These are phyloP conservation scores for Rotaria magnacalcarata DNA, from an alignment of 2,888 invertebrate genomes.

Conservation along the genomic window DNA sequence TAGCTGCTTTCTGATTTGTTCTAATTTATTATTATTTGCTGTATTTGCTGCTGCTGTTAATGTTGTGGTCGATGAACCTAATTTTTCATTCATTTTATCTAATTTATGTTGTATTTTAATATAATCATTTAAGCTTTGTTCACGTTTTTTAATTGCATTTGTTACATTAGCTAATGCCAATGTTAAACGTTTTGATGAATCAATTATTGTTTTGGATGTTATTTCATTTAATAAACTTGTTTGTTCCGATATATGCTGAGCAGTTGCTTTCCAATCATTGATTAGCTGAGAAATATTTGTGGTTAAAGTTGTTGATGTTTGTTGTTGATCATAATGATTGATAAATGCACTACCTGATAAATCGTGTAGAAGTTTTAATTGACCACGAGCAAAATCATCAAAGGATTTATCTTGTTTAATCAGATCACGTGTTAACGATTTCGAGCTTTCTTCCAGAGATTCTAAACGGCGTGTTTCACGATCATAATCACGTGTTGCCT, in stretches of 20 bases:
- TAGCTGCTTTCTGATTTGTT: conserved; percentile 13
- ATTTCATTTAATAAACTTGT: conserved; percentile 28
- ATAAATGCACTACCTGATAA: conserved; percentile 23
- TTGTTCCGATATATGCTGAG: conserved; percentile 15
- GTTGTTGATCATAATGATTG: conserved; percentile 28
- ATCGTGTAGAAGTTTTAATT: conserved; percentile 16
- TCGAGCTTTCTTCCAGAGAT: conserved; percentile 4
- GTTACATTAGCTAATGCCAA: conserved; percentile 17
- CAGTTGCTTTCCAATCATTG: not conserved
- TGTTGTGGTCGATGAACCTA: not conserved
- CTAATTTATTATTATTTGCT: conserved; percentile 10
- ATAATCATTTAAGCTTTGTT: conserved; percentile 35
- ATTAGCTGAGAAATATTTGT: not conserved
- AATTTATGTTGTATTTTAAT: conserved; percentile 31
- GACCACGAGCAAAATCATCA: conserved; percentile 12
- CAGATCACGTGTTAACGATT: conserved; percentile 34
- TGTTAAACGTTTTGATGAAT: conserved; percentile 34
- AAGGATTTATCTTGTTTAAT: conserved; percentile 27
- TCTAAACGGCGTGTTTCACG: conserved; percentile 31
- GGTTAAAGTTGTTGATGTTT: not conserved
- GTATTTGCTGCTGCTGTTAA: not conserved
- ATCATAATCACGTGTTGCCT: conserved; percentile 29
- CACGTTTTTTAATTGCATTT: conserved; percentile 21
- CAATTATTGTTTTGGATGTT: conserved; percentile 12
- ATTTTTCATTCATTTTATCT: conserved; percentile 28